Evolutionary conservation across 2,797 vertebrate species (phyloP).

Genomic region (Notolepis coatsorum): DNA sequence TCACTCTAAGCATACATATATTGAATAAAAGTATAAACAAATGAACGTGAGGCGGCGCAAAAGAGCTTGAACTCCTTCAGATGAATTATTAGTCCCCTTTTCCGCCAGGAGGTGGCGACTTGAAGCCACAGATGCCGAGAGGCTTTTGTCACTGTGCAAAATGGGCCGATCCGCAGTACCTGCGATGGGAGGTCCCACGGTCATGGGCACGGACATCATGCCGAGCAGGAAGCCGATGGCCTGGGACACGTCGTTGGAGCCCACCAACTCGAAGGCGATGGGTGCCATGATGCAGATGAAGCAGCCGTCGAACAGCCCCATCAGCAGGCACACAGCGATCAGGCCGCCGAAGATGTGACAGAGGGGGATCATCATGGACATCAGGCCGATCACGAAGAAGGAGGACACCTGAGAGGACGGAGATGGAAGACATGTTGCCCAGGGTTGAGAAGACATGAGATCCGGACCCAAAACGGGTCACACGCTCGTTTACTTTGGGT

Average conservation of each 20-base stretch:
- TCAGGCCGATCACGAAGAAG: slow-evolving; percentile 93
- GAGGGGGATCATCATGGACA: slow-evolving; percentile 98
- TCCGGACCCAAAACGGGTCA: too few species aligned
- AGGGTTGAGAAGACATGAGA: too few species aligned
- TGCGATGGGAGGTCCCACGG: slow-evolving; percentile 93
- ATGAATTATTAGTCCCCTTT: neutral
- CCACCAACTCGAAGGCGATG: slow-evolving; percentile 95
- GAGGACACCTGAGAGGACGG: slow-evolving; percentile 85
- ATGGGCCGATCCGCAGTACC: slow-evolving; percentile 76
- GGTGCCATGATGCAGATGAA: slow-evolving; percentile 99
- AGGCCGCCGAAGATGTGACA: slow-evolving; percentile 88
- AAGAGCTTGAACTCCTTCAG: neutral
- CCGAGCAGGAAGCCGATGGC: slow-evolving; percentile 96
- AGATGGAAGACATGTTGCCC: slow-evolving; percentile 16
- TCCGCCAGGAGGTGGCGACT: neutral
- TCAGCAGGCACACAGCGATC: slow-evolving; percentile 93
- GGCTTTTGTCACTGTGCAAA: neutral
- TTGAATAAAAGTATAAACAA: neutral
- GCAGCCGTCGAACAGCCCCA: slow-evolving; percentile 97
- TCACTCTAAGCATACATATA: neutral
- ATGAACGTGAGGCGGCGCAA: slow-evolving; percentile 42
- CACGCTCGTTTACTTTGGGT: too few species aligned
- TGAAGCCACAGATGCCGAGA: neutral
- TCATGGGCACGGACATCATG: slow-evolving; percentile 97
- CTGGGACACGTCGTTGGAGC: slow-evolving; percentile 90